Evolutionary conservation across 23 tunicate genomes (phyloP).

Genomic region (Trididemnum miniatum): DNA sequence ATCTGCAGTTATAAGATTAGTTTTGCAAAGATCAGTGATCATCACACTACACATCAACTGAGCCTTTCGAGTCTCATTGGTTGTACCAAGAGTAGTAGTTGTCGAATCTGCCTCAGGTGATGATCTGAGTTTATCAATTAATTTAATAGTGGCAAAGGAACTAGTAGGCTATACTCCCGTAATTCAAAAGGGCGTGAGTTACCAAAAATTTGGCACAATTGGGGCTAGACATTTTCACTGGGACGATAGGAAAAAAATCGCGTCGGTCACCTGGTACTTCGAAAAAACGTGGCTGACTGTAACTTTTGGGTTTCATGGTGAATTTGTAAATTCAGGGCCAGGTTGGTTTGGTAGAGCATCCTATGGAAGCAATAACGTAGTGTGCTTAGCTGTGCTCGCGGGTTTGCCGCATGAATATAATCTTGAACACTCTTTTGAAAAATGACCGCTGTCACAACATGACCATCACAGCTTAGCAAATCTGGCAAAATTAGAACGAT

Average conservation of each 20-base stretch:
- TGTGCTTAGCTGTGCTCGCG: slow-evolving; percentile 25
- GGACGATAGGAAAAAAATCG: slow-evolving; percentile 16
- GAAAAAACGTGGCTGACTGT: slow-evolving; percentile 10
- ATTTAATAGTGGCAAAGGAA: slow-evolving; percentile 1
- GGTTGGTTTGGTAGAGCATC: not conserved
- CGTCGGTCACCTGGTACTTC: not conserved
- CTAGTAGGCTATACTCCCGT: slow-evolving; percentile 25
- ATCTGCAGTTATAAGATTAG: too few relatives aligned
- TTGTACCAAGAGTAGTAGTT: slow-evolving; percentile 21
- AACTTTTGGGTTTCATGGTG: not conserved
- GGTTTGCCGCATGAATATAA: slow-evolving; percentile 36
- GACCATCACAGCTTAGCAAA: not conserved
- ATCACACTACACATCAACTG: too few relatives aligned
- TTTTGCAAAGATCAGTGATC: too few relatives aligned
- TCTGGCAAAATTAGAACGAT: not conserved
- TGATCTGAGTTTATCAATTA: not conserved
- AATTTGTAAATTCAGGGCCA: not conserved
- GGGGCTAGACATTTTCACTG: not conserved
- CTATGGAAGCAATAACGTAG: slow-evolving; percentile 44
- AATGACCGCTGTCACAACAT: slow-evolving; percentile 27
- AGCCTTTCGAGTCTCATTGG: too few relatives aligned
- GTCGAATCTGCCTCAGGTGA: slow-evolving; percentile 9
- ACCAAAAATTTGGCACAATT: not conserved
- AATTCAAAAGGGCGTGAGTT: slow-evolving; percentile 23
- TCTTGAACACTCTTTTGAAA: slow-evolving; percentile 18